These are phyloP conservation scores for Teleogryllus oceanicus DNA, from an alignment of 2,888 invertebrate genomes.

Conservation along the genomic window DNA sequence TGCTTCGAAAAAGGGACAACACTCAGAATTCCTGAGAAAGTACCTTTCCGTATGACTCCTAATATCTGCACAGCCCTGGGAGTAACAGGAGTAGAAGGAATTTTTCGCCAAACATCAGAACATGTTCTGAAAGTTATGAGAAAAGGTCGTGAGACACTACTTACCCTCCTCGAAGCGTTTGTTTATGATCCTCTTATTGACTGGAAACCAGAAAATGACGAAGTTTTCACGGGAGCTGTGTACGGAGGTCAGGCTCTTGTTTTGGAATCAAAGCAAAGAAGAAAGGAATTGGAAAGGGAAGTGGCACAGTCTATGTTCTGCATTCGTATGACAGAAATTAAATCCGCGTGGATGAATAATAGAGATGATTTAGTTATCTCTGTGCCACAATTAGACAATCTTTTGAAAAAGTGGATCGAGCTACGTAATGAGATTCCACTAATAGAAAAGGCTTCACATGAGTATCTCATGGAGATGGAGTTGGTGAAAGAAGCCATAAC, in stretches of 20 bases:
- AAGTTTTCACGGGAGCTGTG: conserved; percentile 53
- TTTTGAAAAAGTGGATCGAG: too few relatives aligned
- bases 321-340: conserved; percentile 77
- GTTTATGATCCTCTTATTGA: conserved; percentile 97
- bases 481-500: too few relatives aligned
- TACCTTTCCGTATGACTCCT: conserved; percentile 96
- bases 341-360: conserved; percentile 72
- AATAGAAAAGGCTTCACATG: too few relatives aligned
- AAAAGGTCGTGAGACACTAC: conserved; percentile 84
- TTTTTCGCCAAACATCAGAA: conserved; percentile 86
- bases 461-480: too few relatives aligned
- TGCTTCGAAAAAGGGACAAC: conserved; percentile 98
- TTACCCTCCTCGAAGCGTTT: conserved; percentile 92
- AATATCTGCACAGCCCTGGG: conserved; percentile 92
- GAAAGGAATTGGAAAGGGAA: conserved; percentile 61
- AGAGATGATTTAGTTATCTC: conserved; percentile 46
- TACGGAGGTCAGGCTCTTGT: conserved; percentile 50
- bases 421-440: too few relatives aligned
- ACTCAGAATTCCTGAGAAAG: conserved; percentile 93
- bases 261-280: conserved; percentile 33
- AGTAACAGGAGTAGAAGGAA: conserved; percentile 91
- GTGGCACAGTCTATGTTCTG: conserved; percentile 74
- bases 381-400: too few relatives aligned
- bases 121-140: conserved; percentile 89
- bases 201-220: conserved; percentile 86